phyloP scores from a whole-genome alignment of 2,113 vertebrate genomes.

The Hemibates koningsi region DNA sequence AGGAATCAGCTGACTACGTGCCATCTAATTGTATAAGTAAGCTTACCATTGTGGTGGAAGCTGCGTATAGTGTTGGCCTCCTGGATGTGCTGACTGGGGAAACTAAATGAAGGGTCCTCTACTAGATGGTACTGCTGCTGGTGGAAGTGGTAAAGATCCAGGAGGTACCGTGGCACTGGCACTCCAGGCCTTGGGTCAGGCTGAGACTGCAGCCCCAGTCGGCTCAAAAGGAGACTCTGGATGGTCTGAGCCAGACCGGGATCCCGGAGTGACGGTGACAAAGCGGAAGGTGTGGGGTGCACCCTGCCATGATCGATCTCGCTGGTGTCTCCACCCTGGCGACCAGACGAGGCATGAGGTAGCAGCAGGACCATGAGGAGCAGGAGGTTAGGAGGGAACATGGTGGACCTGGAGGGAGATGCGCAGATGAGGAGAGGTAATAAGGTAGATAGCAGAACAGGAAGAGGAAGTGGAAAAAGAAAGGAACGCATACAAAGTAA shows the following conservation, averaged over 20 bases:
- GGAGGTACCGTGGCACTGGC: slow-evolving; percentile 69
- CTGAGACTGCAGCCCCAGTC: slow-evolving; percentile 64
- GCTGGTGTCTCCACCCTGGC: slow-evolving; percentile 59
- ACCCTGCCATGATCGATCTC: slow-evolving; percentile 50
- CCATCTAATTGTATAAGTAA: background rate
- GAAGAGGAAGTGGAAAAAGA: background rate
- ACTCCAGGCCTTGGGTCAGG: slow-evolving; percentile 66
- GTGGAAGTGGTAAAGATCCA: slow-evolving; percentile 77
- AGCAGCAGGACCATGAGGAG: slow-evolving; percentile 78
- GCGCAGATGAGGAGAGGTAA: background rate
- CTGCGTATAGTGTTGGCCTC: slow-evolving; percentile 75
- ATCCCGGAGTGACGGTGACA: slow-evolving; percentile 11
- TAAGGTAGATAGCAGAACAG: background rate
- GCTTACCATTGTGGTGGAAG: slow-evolving; percentile 74
- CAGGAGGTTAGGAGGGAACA: slow-evolving; percentile 80
- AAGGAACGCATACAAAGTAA: background rate
- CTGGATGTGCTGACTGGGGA: slow-evolving; percentile 69
- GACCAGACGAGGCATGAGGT: slow-evolving; percentile 72
- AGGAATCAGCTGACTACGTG: background rate
- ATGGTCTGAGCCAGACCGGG: slow-evolving; percentile 65
- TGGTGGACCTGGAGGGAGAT: slow-evolving; percentile 68
- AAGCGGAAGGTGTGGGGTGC: slow-evolving; percentile 4
- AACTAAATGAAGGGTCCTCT: slow-evolving; percentile 68
- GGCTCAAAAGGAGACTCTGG: slow-evolving; percentile 60
- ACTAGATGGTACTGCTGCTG: slow-evolving; percentile 72